A percentile compares a stretch with the other conserved stretches of the same genome.
These are phyloP conservation scores for Pygmarrhopalites habei DNA, from an alignment of 1,140 invertebrate species.

Conservation along the genomic window DNA sequence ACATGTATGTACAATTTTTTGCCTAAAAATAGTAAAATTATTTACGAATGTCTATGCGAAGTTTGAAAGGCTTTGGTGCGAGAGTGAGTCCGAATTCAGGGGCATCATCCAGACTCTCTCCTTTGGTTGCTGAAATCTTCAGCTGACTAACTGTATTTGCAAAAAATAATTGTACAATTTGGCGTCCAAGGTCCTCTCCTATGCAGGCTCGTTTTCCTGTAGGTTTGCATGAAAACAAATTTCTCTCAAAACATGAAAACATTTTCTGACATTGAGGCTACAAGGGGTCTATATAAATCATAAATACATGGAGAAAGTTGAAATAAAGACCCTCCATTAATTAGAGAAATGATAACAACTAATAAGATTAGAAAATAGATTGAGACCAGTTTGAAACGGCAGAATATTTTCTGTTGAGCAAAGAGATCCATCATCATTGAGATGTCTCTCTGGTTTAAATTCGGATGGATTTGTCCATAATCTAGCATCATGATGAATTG, in stretches of 20 bases:
- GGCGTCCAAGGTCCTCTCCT: slow-evolving; percentile 72
- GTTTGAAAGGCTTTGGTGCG: slow-evolving; percentile 52
- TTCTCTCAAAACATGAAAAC: slow-evolving; percentile 24
- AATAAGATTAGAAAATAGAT: slow-evolving; percentile 1
- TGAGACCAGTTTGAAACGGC: slow-evolving; percentile 76
- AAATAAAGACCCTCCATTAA: neutral
- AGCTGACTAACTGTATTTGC: slow-evolving; percentile 59
- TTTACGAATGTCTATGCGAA: slow-evolving; percentile 45
- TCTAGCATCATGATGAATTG: slow-evolving; percentile 66
- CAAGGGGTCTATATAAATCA: too few relatives aligned
- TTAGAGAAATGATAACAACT: neutral
- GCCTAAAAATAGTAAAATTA: too few relatives aligned
- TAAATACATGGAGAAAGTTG: too few relatives aligned
- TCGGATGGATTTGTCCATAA: slow-evolving; percentile 62
- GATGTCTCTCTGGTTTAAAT: slow-evolving; percentile 66
- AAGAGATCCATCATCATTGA: slow-evolving; percentile 57
- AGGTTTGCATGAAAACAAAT: too few relatives aligned
- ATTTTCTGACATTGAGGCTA: neutral
- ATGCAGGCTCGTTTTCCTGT: slow-evolving; percentile 76
- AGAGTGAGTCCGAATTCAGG: slow-evolving; percentile 61
- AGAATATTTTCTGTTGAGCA: slow-evolving; percentile 62
- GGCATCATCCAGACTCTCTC: slow-evolving; percentile 43
- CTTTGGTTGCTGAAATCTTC: slow-evolving; percentile 44
- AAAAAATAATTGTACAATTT: slow-evolving; percentile 61
- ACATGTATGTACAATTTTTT: too few relatives aligned